Conservation (phyloP, 2,888 invertebrate genomes). For the Stenodera caucasica region DNA sequence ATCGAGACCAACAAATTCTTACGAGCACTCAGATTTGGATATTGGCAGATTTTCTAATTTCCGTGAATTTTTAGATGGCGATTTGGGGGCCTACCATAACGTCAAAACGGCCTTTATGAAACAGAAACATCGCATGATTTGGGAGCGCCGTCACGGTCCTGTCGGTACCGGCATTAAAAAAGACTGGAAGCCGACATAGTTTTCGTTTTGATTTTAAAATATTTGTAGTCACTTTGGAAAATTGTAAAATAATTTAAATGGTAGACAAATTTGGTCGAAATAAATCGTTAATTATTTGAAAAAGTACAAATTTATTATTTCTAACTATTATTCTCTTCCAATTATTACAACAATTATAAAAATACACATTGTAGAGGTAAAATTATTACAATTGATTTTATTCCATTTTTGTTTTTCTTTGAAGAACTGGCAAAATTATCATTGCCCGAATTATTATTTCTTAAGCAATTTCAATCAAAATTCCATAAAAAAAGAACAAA, state of each 20-base stretch:
- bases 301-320: slow-evolving; percentile 41
- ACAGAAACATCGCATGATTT: slow-evolving; percentile 97
- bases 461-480: too few relatives aligned
- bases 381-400: not conserved
- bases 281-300: slow-evolving; percentile 29
- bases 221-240: slow-evolving; percentile 5
- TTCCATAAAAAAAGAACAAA: too few relatives aligned
- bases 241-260: slow-evolving; percentile 14
- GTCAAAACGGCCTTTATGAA: slow-evolving; percentile 88
- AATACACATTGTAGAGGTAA: not conserved
- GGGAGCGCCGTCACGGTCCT: slow-evolving; percentile 91
- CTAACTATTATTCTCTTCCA: too few relatives aligned
- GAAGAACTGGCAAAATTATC: slow-evolving; percentile 36
- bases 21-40: too few relatives aligned
- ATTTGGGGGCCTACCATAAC: slow-evolving; percentile 76
- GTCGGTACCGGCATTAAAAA: slow-evolving; percentile 64
- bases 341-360: slow-evolving; percentile 2
- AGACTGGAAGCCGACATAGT: not conserved
- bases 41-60: not conserved
- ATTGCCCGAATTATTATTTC: not conserved
- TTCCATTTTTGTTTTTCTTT: too few relatives aligned
- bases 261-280: slow-evolving; percentile 7
- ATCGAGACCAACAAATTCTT: too few relatives aligned
- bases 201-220: not conserved
- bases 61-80: slow-evolving; percentile 73